Base-by-base conservation (phyloP, 2,797 vertebrate species). In the Bryconaethiops microstoma region DNA sequence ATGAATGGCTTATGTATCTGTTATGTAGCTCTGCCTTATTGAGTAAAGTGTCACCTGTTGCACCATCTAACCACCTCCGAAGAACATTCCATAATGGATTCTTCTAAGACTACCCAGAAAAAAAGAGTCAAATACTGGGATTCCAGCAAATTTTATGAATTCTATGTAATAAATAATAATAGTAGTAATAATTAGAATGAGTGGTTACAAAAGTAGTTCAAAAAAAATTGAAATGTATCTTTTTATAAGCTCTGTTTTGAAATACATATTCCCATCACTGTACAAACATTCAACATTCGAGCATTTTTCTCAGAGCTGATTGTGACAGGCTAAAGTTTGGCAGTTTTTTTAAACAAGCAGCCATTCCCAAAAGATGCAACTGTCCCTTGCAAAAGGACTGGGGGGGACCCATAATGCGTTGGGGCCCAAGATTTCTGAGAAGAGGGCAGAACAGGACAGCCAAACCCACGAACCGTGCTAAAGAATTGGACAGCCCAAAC, bases 351-450 rank as follows among this genome's bases (percentile, higher is more conserved):
- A 92, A 92, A 90, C 92, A 94, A 86, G 80, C 80, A 93, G 94
- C 93, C 94, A 95, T 95, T 93, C 94, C 93, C 77, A 73, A 88
- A 88, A 86, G 92, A 93, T 93, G 91, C 91, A 88, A 88, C 87
- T 84, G 88, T 92, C 85, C 92, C 91, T 92, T 90, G 92, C 91
- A 93, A 89, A 86, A 35, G 29, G 87, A 87, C 80, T 60, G 76
- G 76, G 63, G 50, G 29, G 71, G 78, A 73, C 85, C 85, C 85
- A 86, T 81, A 83, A 84, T 86, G 85, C 85, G 82, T 54, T 86
- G 75, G 83, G 83, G 74, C 80, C 67, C 57, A 78, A 78, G 42
- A 69, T 39, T 35, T 62, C 52, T 63, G 1, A n/a, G 68, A 62
- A 78, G 50, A 67, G 55, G n/a, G n/a, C n/a, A n/a, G n/a, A n/a